Conservation (phyloP, 92 coral and sea anemone genomes). For the Meandrina meandrites region DNA sequence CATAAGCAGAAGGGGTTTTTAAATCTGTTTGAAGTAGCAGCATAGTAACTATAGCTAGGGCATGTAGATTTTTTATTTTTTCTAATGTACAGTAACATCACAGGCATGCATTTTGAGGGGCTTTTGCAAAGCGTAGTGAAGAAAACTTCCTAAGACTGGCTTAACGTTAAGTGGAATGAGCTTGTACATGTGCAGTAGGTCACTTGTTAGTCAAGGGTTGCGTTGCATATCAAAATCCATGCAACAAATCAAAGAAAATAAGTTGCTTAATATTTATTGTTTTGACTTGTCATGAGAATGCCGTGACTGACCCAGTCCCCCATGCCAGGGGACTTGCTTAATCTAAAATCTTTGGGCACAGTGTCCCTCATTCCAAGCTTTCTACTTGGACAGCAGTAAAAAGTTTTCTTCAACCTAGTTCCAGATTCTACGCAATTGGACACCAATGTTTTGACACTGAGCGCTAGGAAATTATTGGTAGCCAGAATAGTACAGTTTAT, state of each 20-base stretch:
- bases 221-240: too few relatives aligned
- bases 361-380: neutral
- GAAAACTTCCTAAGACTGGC: neutral
- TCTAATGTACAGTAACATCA: neutral
- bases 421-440: neutral
- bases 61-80: neutral
- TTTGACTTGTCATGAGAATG: too few relatives aligned
- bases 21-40: neutral
- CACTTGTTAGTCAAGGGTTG: neutral
- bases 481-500: too few relatives aligned
- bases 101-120: neutral
- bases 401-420: neutral
- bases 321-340: too few relatives aligned
- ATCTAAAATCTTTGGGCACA: too few relatives aligned
- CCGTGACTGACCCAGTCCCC: too few relatives aligned
- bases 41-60: neutral
- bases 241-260: too few relatives aligned
- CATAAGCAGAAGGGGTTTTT: neutral
- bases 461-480: too few relatives aligned
- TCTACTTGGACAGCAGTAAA: neutral
- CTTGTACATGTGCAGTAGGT: neutral
- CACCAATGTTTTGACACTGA: too few relatives aligned
- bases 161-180: neutral
- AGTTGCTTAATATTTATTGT: too few relatives aligned
- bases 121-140: neutral